Base-by-base conservation (phyloP, 1,140 invertebrate genomes). In the Drosophila navojoa region DNA sequence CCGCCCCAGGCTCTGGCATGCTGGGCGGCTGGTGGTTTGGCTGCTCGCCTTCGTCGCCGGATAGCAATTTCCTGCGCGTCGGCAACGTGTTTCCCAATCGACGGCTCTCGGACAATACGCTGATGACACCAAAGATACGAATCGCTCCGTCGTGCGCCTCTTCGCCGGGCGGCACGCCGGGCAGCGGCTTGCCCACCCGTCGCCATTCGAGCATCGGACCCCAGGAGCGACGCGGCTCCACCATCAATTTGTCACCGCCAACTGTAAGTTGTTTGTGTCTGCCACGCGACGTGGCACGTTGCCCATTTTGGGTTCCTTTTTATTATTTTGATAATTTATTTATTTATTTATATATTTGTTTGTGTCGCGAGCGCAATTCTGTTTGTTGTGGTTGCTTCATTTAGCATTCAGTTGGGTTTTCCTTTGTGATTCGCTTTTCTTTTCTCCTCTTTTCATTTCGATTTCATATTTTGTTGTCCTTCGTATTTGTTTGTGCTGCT, bases 181-280 rank as follows among this genome's bases (percentile, higher is more conserved):
- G 96, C 25, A 94, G 95, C 52, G 96, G 96, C 0, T 92, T 98
- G 25, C 97, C 97, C 2, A 96, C 96, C 10, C 93, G 97, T 27
- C 94, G 97, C 25, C 97, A 98, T 92, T 98, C 97, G 15, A 97
- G 96, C 91, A 97, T 97, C 74, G 97, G 97, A 47, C 96, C 97
- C 0, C 96, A 97, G 84, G 97, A 98, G 85, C 94, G 96, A 66
- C 95, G 96, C 47, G 96, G 96, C 69, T 97, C 96, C 1, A 96
- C 95, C 61, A 95, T 97, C 59, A 97, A 97, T 93, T 93, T 97
- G 44, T 97, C 96, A 63, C 97, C 96, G 66, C 96, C 96, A 71
- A 96, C 96, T 94, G 96, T 97, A 94, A 95, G 93, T 92, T 77
- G 77, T 79, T 89, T 82, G 47, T 74, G 68, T 82, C 58, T 68